A percentile compares a stretch with the other conserved stretches of the same genome.
phyloP scores from a whole-genome alignment of 2,113 vertebrate species.

The Dromaius novaehollandiae region DNA sequence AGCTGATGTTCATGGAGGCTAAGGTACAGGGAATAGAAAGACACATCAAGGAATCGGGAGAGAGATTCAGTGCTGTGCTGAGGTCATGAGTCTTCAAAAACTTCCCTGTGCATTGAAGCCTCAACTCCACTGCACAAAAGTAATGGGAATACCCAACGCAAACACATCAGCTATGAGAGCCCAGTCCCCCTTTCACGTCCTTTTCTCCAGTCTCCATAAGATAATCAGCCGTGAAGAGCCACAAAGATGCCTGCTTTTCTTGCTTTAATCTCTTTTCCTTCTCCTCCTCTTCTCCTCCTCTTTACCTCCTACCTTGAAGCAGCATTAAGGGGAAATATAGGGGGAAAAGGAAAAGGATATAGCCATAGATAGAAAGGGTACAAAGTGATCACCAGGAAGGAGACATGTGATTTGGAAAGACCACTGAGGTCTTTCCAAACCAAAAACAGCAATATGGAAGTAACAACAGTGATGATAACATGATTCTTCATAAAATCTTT shows the following conservation, averaged over 20 bases:
- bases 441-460: neutral
- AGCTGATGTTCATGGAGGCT: neutral
- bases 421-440: no score
- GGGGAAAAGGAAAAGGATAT: neutral
- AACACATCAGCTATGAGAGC: neutral
- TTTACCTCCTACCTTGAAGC: neutral
- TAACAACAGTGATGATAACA: neutral
- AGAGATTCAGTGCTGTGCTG: neutral
- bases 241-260: neutral
- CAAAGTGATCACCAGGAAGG: neutral
- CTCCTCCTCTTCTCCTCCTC: neutral
- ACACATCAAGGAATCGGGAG: neutral
- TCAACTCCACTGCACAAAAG: neutral
- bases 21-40: neutral
- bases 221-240: neutral
- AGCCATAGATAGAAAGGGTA: neutral
- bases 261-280: neutral
- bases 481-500: neutral
- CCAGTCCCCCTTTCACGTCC: neutral
- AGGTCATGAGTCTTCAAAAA: neutral
- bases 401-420: neutral
- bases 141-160: neutral
- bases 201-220: neutral
- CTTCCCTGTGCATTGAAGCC: neutral
- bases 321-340: neutral